A percentile compares a stretch with the other conserved stretches of the same genome.
These are phyloP conservation scores for Stigmatopora nigra DNA, from an alignment of 2,113 vertebrate genomes.

Conservation along the genomic window DNA sequence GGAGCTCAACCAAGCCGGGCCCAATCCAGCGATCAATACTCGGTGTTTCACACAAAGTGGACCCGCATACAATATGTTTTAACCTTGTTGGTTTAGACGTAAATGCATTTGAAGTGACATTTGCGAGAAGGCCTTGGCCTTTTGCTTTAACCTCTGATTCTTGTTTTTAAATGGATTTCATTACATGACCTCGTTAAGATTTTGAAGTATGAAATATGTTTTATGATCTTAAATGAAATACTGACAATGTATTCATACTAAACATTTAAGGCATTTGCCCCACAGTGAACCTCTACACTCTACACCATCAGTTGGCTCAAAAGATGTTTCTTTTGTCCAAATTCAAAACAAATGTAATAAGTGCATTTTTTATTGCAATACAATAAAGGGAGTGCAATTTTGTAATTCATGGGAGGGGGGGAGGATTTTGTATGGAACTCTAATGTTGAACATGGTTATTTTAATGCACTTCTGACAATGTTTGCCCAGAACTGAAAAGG, in stretches of 20 bases:
- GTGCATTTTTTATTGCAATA: too few relatives aligned
- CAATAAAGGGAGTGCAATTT: too few relatives aligned
- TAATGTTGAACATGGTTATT: too few relatives aligned
- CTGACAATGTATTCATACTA: too few relatives aligned
- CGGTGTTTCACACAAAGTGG: slow-evolving; percentile 6
- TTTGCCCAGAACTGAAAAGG: not conserved
- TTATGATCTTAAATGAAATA: too few relatives aligned
- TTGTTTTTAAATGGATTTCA: not conserved
- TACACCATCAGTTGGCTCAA: not conserved
- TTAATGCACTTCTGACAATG: not conserved
- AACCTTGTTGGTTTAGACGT: slow-evolving; percentile 19
- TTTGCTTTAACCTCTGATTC: not conserved
- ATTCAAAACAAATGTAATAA: too few relatives aligned
- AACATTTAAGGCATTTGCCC: too few relatives aligned
- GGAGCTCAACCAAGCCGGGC: slow-evolving; percentile 16
- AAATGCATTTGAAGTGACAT: not conserved
- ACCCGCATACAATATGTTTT: slow-evolving; percentile 15
- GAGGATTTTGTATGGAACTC: too few relatives aligned
- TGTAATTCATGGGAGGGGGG: too few relatives aligned
- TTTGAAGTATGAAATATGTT: not conserved
- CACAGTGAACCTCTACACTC: too few relatives aligned
- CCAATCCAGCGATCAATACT: slow-evolving; percentile 25
- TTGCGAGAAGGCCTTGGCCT: not conserved
- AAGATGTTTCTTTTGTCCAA: not conserved
- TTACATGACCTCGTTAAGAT: not conserved